Base-by-base conservation (phyloP, 1,140 invertebrate genomes). In the Drosophila nigromelanica region DNA sequence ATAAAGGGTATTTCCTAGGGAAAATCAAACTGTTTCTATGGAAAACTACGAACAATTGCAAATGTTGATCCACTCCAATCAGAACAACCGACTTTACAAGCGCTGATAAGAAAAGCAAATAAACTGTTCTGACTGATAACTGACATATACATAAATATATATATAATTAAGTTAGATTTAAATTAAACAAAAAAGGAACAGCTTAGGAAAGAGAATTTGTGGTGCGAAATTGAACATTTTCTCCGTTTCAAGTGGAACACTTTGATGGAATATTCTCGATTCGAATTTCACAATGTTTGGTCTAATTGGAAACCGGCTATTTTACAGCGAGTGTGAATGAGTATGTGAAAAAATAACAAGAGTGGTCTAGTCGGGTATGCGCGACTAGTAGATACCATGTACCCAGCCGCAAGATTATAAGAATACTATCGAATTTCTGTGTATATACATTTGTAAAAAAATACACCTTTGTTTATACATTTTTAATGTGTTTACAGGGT, bases 301-400 rank as follows among this genome's bases (percentile, higher is more conserved):
- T 47, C 47, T 6, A 52, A 60, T 50, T 60, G 45, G 62, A 80
- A 80, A 60, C 42, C 60, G 75, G 62, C 71, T 66, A 27, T 61
- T 74, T 87, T 87, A 78, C 58, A 67, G 21, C 61, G 64, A 78
- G 71, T 82, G 78, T 86, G 78, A 87, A 87, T 82, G 78, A 82
- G 54, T 73, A 78, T 51, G 50, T 18, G 14, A 52, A 52, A 21
- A 45, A 45, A 45, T 6, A 35, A 35, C 33, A 35, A 33, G 30
- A 33, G 8, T 33, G 30, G 6, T 33, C 8, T 8, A 33, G 6
- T 33, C 8, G 30, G 6, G 30, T 33, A 8, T 35, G 33, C 33
- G 8, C 8, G 33, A 35, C 33, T 35, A 35, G 2, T 10, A 35
- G 7, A 35, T 35, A 35, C 33, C 33, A 6, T 35, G 8, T 35